phyloP scores from a whole-genome alignment of 1,140 invertebrate genomes.

The Lithobius niger region DNA sequence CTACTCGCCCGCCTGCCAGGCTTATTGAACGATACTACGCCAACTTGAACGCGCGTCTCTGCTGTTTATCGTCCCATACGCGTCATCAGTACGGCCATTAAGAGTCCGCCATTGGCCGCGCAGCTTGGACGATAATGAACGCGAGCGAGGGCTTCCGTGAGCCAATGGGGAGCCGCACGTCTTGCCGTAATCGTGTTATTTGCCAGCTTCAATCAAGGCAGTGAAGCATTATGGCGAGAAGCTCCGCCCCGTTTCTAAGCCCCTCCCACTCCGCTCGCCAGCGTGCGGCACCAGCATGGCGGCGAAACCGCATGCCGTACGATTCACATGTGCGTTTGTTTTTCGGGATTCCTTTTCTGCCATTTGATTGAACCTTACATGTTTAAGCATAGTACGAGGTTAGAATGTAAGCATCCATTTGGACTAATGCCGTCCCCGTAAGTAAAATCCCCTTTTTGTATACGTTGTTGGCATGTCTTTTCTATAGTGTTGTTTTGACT shows the following conservation, averaged over 20 bases:
- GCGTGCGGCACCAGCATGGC: not conserved
- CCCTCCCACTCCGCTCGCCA: not conserved
- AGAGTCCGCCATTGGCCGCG: not conserved
- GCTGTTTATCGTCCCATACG: conserved; percentile 1
- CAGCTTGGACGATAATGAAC: not conserved
- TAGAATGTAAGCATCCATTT: too few relatives aligned
- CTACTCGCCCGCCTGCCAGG: not conserved
- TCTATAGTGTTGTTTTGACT: too few relatives aligned
- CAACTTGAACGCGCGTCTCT: not conserved
- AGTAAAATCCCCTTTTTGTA: too few relatives aligned
- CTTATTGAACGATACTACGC: not conserved
- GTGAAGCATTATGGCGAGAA: not conserved
- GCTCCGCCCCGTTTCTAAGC: not conserved
- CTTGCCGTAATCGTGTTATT: conserved; percentile 1
- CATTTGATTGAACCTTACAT: too few relatives aligned
- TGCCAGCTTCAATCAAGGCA: not conserved
- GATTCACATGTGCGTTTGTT: too few relatives aligned
- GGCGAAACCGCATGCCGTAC: too few relatives aligned
- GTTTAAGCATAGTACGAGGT: too few relatives aligned
- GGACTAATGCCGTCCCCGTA: too few relatives aligned
- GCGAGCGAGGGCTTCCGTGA: not conserved
- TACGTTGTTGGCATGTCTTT: too few relatives aligned
- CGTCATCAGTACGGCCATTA: not conserved
- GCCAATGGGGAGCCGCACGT: not conserved
- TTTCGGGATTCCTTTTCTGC: too few relatives aligned